These are phyloP conservation scores for Hipposideros larvatus DNA, from an alignment of 2,797 vertebrate species.

Conservation along the genomic window DNA sequence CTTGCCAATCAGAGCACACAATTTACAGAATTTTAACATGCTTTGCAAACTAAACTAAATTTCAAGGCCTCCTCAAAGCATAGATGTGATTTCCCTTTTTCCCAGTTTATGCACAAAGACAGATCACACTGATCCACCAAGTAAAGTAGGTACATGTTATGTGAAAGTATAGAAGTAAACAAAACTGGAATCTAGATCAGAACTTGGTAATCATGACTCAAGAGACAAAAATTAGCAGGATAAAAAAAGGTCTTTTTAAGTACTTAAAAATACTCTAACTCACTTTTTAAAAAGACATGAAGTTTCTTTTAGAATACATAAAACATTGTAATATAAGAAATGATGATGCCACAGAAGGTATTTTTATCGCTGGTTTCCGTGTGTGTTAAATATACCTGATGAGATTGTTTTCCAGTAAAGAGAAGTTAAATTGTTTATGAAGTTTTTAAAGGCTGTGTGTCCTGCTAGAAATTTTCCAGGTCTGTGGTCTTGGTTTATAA, in stretches of 20 bases:
- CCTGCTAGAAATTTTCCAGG: conserved; percentile 8
- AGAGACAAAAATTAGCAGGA: not conserved
- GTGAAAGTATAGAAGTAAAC: not conserved
- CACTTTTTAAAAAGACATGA: not conserved
- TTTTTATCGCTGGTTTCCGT: not conserved
- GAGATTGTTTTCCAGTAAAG: not conserved
- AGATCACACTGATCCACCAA: not conserved
- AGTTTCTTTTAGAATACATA: not conserved
- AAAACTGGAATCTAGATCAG: not conserved
- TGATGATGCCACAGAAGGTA: not conserved
- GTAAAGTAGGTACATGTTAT: not conserved
- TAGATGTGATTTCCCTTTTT: conserved; percentile 1
- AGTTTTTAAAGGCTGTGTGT: not conserved
- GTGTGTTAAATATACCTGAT: not conserved
- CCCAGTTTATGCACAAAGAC: not conserved
- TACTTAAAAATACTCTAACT: conserved; percentile 1
- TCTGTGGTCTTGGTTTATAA: conserved; percentile 1
- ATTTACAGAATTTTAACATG: not conserved
- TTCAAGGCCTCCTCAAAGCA: not conserved
- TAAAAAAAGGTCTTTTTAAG: not conserved
- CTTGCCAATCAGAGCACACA: not conserved
- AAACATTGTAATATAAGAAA: conserved; percentile 2
- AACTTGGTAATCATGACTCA: not conserved
- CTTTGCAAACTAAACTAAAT: conserved; percentile 48
- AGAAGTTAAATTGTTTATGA: not conserved